Base-by-base conservation (phyloP, 2,888 invertebrate genomes). In the Drosophila histrio region DNA sequence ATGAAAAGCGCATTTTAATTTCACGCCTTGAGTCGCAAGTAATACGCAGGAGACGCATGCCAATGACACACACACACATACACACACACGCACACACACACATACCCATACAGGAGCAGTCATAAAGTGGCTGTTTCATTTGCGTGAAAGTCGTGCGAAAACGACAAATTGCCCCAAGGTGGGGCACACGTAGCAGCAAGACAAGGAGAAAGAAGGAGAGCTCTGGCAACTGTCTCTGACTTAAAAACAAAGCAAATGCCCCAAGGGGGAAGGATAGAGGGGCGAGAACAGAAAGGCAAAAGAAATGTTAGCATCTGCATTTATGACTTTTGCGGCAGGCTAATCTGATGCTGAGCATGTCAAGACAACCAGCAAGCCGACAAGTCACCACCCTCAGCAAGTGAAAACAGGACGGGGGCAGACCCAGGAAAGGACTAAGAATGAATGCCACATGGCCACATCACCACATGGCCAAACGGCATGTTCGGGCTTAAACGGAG, bases 231-330 rank as follows among this genome's bases (percentile, higher is more conserved):
- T 74, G 68, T 50, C 28, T 59, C 24, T 41, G 32, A 53, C 72
- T 52, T 32, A 61, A 70, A 78, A 79, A 85, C 87, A 85, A 85
- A 85, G 73, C 53, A 64, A 74, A 82, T 85, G 77, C 68, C 77
- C 76, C 68, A 58, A 59, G 79, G 87, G 70, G 54, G 21, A 30
- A 19, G 19, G 8, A 1, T 19, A 28, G 17, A 8, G 28, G 21
- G n/a, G 15, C n/a, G 73, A 63, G 50, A 21, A 47, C 46, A 80
- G 79, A 70, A 38, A 13, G 50, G 30, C 17, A 56, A 79, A 65
- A 62, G 66, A 86, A 84, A 84, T 85, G 84, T 87, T 70, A 84
- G 81, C 88, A 88, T 83, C 85, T 85, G 85, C 88, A 85, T 85
- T 85, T 85, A 85, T 85, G 85, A 86, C 86, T 84, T 87, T 77